Evolutionary conservation across 1,140 invertebrate genomes (phyloP), one percentile per base, ranked within the genome.

Genomic region (Thaumetopoea pityocampa): DNA sequence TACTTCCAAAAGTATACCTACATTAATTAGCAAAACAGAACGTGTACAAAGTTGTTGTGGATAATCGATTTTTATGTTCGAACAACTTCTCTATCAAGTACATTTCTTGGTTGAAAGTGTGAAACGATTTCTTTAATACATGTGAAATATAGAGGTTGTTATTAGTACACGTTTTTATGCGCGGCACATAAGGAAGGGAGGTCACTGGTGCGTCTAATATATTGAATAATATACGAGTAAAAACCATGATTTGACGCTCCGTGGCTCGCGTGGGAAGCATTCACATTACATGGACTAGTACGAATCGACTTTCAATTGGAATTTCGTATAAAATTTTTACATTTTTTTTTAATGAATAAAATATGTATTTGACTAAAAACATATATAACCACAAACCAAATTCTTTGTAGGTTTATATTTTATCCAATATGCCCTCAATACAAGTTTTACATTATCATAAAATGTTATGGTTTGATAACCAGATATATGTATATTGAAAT

Each of bases 131-230:
- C 32, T 29, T 9, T 34, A 48, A 51, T 44, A 51, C 51, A 51
- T 30, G 24, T 32, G 36, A 41, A 55, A 29, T 35, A 37, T 36
- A 45, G 37, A 46, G 48, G 54, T 49, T 61, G n/a, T 56, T 48
- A 36, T 67, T 67, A 62, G 64, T 62, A 72, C 63, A 71, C 70
- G 72, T 77, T 77, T 77, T 77, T 80, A 52, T 59, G 15, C 16
- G 15, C 34, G 8, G 12, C 38, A 7, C 10, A 38, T 32, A 32
- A n/a, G n/a, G 10, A 34, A 55, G 70, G 67, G 64, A 57, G 59
- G 46, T 67, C 76, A 78, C 50, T 69, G 73, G 66, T 62, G 76
- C 78, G 67, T 65, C 49, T 41, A 53, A 71, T 69, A 28, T 41
- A 70, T 65, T 73, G 68, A 76, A 80, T 80, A 65, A 73, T 68